Percentiles rank a stretch among this genome's conserved stretches.
phyloP scores from a whole-genome alignment of 1,140 invertebrate species.

The Drosophila ananassae region DNA sequence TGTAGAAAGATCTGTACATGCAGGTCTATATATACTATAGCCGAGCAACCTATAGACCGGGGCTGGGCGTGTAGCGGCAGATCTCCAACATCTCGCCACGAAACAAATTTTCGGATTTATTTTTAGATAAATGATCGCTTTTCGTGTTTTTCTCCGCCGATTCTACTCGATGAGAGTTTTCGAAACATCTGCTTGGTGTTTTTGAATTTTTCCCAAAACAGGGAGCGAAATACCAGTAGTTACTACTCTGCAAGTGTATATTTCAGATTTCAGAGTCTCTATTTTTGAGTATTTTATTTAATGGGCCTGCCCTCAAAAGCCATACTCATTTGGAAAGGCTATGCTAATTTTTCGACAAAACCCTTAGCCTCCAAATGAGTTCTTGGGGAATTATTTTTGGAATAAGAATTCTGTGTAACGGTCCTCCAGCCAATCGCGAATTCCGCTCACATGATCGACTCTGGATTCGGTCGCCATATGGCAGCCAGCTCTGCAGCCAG shows the following conservation, averaged over 20 bases:
- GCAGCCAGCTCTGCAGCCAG: slow-evolving; percentile 22
- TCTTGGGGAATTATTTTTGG: slow-evolving; percentile 3
- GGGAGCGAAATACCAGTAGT: too few species aligned
- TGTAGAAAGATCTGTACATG: slow-evolving; percentile 36
- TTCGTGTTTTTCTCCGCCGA: slow-evolving; percentile 15
- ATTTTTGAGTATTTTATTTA: too few species aligned
- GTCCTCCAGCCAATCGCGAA: slow-evolving; percentile 12
- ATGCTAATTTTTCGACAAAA: not conserved
- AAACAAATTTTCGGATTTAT: slow-evolving; percentile 45
- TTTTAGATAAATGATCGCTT: slow-evolving; percentile 53
- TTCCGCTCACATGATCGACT: slow-evolving; percentile 39
- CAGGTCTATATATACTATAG: slow-evolving; percentile 29
- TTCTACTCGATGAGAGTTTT: slow-evolving; percentile 35
- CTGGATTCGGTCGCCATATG: slow-evolving; percentile 36
- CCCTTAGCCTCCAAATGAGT: not conserved
- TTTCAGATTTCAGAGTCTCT: too few species aligned
- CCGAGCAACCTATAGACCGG: slow-evolving; percentile 19
- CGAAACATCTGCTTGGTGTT: slow-evolving; percentile 24
- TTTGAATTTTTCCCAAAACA: not conserved
- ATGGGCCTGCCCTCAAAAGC: not conserved
- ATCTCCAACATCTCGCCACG: not conserved
- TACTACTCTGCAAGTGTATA: too few species aligned
- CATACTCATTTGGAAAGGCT: not conserved
- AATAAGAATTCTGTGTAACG: not conserved
- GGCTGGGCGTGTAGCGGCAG: slow-evolving; percentile 36